Evolutionary conservation across 1,140 invertebrate species (phyloP).

Genomic region (Aphidius gifuensis): DNA sequence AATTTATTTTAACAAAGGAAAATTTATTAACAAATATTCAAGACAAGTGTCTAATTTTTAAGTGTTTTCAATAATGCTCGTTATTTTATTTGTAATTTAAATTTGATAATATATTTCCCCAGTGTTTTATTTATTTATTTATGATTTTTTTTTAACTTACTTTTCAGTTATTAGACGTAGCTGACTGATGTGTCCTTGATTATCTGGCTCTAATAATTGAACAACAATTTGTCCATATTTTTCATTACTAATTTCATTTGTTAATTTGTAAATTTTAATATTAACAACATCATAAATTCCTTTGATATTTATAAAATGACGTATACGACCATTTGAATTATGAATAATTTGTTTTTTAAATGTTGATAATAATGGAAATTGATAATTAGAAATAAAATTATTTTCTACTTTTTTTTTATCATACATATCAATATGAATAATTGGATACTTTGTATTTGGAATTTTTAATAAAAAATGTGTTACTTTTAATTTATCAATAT

Average conservation of each 20-base stretch:
- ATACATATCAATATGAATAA: conserved; percentile 42
- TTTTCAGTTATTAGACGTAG: conserved; percentile 55
- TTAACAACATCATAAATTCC: conserved; percentile 34
- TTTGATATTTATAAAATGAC: conserved; percentile 37
- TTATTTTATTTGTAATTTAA: too few relatives aligned
- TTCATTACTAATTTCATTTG: conserved; percentile 22
- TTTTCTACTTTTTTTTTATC: too few relatives aligned
- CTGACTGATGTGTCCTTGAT: conserved; percentile 51
- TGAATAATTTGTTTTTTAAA: conserved; percentile 19
- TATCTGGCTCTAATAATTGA: conserved; percentile 65
- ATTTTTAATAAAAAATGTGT: conserved; percentile 72
- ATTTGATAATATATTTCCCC: too few relatives aligned
- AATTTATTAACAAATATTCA: too few relatives aligned
- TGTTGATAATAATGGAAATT: conserved; percentile 23
- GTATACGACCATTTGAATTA: conserved; percentile 31
- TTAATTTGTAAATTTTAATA: conserved; percentile 30
- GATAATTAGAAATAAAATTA: too few relatives aligned
- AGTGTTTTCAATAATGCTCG: too few relatives aligned
- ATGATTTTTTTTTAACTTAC: conserved; percentile 15
- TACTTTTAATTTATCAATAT: conserved; percentile 58
- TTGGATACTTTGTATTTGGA: conserved; percentile 36
- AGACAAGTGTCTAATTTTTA: too few relatives aligned
- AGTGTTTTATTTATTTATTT: neutral
- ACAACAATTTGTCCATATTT: conserved; percentile 58
- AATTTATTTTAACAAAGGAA: too few relatives aligned